Evolutionary conservation across 2,888 invertebrate species (phyloP).

Genomic region (Agrotis clavis): DNA sequence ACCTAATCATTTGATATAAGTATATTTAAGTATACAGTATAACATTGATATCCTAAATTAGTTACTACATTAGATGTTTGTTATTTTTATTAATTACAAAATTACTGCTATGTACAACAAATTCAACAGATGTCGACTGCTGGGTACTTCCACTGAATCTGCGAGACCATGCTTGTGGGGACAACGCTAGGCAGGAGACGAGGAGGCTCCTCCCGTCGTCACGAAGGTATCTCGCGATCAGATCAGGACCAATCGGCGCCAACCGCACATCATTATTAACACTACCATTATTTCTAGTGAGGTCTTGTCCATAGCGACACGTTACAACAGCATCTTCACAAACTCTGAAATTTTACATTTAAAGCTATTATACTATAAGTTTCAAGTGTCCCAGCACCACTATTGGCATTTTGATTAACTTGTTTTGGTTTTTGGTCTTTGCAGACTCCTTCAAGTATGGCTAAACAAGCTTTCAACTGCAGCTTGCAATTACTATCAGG

Average conservation of each 20-base stretch:
- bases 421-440: no score
- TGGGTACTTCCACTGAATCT: constrained; percentile 34
- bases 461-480: no score
- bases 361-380: neutral
- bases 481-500: no score
- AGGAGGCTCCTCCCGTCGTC: neutral
- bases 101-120: constrained; percentile 72
- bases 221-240: constrained; percentile 25
- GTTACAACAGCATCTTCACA: constrained; percentile 91
- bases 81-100: constrained; percentile 72
- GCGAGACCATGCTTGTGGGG: constrained; percentile 11
- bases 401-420: no score
- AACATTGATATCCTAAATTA: constrained; percentile 68
- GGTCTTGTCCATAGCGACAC: constrained; percentile 76
- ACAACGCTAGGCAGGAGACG: constrained; percentile 10
- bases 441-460: no score
- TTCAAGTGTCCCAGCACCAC: no score
- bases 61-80: constrained; percentile 67
- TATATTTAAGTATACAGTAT: constrained; percentile 46
- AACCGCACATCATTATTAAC: constrained; percentile 59
- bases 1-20: constrained; percentile 35
- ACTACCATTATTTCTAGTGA: constrained; percentile 81
- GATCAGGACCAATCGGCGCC: constrained; percentile 40
- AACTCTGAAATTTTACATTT: constrained; percentile 88
- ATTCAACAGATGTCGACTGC: constrained; percentile 55